Conservation (phyloP, 2,113 vertebrate species). For the Scalopus aquaticus region DNA sequence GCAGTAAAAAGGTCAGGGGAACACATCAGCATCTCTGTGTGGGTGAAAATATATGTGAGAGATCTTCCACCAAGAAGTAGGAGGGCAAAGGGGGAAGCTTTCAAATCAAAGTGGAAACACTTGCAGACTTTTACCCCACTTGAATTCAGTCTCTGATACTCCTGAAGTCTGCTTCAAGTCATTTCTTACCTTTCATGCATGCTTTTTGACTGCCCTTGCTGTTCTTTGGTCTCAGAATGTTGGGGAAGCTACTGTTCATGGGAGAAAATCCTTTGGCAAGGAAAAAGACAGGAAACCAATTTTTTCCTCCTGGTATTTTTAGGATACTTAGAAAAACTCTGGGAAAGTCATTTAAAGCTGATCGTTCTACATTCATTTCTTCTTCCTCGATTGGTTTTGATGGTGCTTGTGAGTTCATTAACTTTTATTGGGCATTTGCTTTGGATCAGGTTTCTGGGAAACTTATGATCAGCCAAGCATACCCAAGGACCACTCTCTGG, state of each 20-base stretch:
- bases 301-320: background rate
- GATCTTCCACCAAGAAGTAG: conserved; percentile 37
- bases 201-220: background rate
- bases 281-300: background rate
- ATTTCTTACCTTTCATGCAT: background rate
- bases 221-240: background rate
- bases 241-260: background rate
- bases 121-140: background rate
- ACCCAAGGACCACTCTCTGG: background rate
- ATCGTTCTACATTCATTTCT: background rate
- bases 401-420: background rate
- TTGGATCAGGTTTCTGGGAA: background rate
- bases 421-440: background rate
- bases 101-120: background rate
- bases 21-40: conserved; percentile 8
- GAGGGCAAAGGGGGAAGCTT: background rate
- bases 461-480: background rate
- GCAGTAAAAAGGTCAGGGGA: conserved; percentile 59
- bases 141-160: background rate
- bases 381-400: background rate
- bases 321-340: conserved; percentile 8
- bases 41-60: conserved; percentile 59
- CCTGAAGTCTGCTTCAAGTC: background rate
- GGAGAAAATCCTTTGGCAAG: conserved; percentile 12
- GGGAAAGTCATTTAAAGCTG: conserved; percentile 13